Base-by-base conservation (phyloP, 2,113 vertebrate genomes). In the Pterophyllum scalare region DNA sequence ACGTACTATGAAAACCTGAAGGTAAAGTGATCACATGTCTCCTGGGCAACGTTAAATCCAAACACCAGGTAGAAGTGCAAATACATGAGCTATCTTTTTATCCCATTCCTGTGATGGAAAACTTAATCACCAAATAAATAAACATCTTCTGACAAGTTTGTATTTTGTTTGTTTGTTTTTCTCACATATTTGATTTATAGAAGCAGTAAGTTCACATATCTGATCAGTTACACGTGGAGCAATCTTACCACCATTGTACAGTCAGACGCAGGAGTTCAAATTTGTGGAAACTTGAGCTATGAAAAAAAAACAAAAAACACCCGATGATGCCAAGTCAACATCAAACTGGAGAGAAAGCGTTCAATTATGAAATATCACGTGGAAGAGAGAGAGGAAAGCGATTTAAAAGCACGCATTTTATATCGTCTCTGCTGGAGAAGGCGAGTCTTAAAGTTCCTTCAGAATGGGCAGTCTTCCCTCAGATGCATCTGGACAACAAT, bases 341-440 rank as follows among this genome's bases (percentile, higher is more conserved):
- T 89, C 77, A 84, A 88, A 87, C 79, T 72, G 80, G 81, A 90
- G 90, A 87, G 85, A 93, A 88, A 87, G 82, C 75, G 83, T 78
- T 93, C 85, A 94, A 93, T 95, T 94, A 91, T 88, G 91, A 92
- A 88, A 93, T 85, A 96, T 96, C 96, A 97, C 95, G 95, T 96
- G 89, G 83, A 89, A 92, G 85, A 95, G 90, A 96, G 88, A 93
- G 93, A 95, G 84, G 83, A 86, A 89, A 84, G 80, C 61, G 91
- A 80, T 95, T 97, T 97, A 94, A 97, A 97, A 96, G 95, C 95
- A 94, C 93, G 85, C 91, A 91, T 76, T 94, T 94, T 89, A 87
- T 90, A 88, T 94, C 58, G 87, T 89, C 81, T 82, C 54, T 74
- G 90, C 86, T 76, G 91, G 83, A 91, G 92, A 92, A 94, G 94